Base-by-base conservation (phyloP, 2,113 vertebrate species). In the Stomatorhinus ivindoensis region DNA sequence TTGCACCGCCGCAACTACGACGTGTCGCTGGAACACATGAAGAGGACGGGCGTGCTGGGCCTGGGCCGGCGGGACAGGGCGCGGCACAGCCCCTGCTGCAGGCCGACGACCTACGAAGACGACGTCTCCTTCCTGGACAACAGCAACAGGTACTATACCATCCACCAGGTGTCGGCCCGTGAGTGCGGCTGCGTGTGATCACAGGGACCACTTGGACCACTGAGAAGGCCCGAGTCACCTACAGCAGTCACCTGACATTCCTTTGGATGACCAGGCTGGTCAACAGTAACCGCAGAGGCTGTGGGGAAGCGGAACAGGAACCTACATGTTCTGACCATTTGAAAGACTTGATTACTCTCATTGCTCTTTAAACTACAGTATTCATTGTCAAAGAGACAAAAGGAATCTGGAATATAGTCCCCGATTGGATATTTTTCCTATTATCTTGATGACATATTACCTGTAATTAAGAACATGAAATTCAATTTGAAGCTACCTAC, bases 131-230 rank as follows among this genome's bases (percentile, higher is more conserved):
- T 99, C 93, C 88, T 98, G 94, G 98, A 98, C 53, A 92, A 96
- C 90, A 95, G 96, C 53, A 96, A 96, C 90, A 95, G 94, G 39
- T 98, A 98, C 92, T 95, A 97, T 94, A 98, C 97, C 0, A 96
- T 99, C 91, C 96, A 95, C 42, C 96, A 99, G 61, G 96, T 99
- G 83, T 99, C 98, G 0, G 98, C 98, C 84, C 97, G 97, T 93
- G 96, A 96, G 91, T 99, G 98, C 0, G 97, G 97, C 90, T 99
- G 98, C 2, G 97, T 99, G 93, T 99, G 50, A 50, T 2, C 48
- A 31, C 48, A 51, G 46, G 24, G 42, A 5, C 39, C 42, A 46
- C 76, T 39, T 31, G 65, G 27, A 73, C 27, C 65, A 31, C 3
- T 4, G 46, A 3, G 21, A 46, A 17, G 17, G n/a, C 39, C 24